Evolutionary conservation across 2,113 vertebrate genomes (phyloP), one percentile per base, ranked within the genome.

Genomic region (Pipa parva): DNA sequence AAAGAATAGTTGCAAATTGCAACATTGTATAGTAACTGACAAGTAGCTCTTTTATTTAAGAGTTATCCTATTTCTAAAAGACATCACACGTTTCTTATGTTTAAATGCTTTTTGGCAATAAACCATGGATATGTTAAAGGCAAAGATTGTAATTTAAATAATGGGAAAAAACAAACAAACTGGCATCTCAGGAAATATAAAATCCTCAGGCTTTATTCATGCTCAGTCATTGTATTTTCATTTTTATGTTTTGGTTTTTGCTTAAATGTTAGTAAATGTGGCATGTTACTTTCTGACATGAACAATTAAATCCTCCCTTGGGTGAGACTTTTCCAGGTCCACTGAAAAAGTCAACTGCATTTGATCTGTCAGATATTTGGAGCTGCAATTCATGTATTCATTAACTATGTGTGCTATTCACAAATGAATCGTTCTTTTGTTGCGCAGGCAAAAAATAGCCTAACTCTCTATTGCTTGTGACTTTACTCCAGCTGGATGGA

Each of bases 131-230:
- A 17, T 15, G n/a, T n/a, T n/a, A n/a, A n/a, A n/a, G n/a, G 39
- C 39, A 42, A 17, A 15, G n/a, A 15, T 42, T 17, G n/a, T 42
- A 42, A 42, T 42, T 42, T n/a, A n/a, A n/a, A n/a, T n/a, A n/a
- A n/a, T n/a, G n/a, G n/a, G n/a, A 42, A 7, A 22, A 49, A 49
- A 49, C 46, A 10, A 20, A 49, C 21, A 24, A 21, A 21, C 7
- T 11, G 21, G 46, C 21, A 22, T 49, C 46, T 49, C 46, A 49
- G 46, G 46, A 49, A 49, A 22, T 22, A 49, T 49, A 49, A 49
- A 21, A 49, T 22, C 8, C 46, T 49, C 46, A 49, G 46, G 46
- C 46, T 49, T 49, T 7, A 20, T 49, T 49, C 18, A 49, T 33
- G 31, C 31, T 12, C 46, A 24, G 3, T 49, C 39, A 42, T 42